Percentiles rank a stretch among this genome's conserved stretches.
Evolutionary conservation across 2,113 vertebrate genomes (phyloP).

Genomic region (Burhinus oedicnemus): DNA sequence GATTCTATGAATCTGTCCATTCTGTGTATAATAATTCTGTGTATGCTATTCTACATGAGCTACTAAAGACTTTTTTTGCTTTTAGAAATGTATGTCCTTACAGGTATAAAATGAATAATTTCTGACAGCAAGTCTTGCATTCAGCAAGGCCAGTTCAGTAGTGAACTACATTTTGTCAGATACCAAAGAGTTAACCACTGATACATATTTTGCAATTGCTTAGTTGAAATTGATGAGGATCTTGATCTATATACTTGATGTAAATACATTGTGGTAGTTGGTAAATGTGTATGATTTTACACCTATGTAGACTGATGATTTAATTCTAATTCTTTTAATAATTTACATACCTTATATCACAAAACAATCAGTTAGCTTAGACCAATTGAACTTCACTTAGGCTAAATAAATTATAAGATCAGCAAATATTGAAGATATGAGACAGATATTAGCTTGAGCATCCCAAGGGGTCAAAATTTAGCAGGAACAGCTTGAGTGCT

Average conservation of each 20-base stretch:
- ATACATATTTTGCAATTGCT: neutral
- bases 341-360: no score
- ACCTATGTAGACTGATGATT: neutral
- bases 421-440: neutral
- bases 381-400: neutral
- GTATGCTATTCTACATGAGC: neutral
- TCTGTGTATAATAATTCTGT: neutral
- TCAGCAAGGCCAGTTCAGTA: neutral
- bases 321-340: neutral
- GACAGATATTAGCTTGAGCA: neutral
- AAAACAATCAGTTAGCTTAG: neutral
- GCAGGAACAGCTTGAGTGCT: neutral
- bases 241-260: neutral
- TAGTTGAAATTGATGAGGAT: neutral
- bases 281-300: neutral
- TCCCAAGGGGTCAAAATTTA: neutral
- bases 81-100: neutral
- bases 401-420: neutral
- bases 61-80: neutral
- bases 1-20: neutral
- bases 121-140: neutral
- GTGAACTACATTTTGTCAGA: neutral
- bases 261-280: neutral
- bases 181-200: neutral
- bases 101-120: neutral